Base-by-base conservation (phyloP, 2,888 invertebrate species). In the Lissonota sp. region DNA sequence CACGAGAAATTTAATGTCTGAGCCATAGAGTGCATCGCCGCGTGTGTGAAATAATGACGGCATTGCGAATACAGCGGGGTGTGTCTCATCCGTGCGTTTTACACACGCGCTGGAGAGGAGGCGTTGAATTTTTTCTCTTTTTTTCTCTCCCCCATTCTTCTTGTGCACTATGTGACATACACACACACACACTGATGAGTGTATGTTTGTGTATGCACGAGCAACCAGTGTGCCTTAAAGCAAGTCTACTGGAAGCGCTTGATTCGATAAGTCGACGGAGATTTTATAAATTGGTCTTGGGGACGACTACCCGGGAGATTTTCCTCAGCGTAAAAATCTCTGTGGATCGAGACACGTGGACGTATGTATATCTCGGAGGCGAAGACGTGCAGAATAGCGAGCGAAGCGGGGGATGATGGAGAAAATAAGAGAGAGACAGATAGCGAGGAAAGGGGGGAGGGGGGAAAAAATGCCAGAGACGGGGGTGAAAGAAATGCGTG, bases 241-340 rank as follows among this genome's bases (percentile, higher is more conserved):
- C 39, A 72, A 72, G 14, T 72, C 63, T 42, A 37, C 75, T 76
- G 75, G 83, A 70, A 72, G 76, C 76, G 73, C 72, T 80, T 80
- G 85, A 85, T 85, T 86, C 87, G 87, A 88, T 88, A 86, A 86
- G 83, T 76, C 82, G 83, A 82, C 85, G 74, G 84, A 87, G 88
- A 87, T 89, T 89, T 84, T 83, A 84, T 76, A 87, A 87, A 88
- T 86, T 86, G 86, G 83, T 85, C 69, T 78, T 70, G 70, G 76
- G 82, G 57, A 26, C 26, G 26, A 44, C 63, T 53, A 53, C 66
- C 37, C 42, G 44, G 64, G 55, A 79, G 74, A 44, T 58, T 75
- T 75, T 75, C 57, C 55, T 58, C 80, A 66, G 51, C 72, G 16
- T 44, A 62, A 71, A 70, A 42, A 49, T 74, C 55, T 26, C 5